Conservation (phyloP, 2,888 invertebrate genomes). For the Sarcophaga rosellei region DNA sequence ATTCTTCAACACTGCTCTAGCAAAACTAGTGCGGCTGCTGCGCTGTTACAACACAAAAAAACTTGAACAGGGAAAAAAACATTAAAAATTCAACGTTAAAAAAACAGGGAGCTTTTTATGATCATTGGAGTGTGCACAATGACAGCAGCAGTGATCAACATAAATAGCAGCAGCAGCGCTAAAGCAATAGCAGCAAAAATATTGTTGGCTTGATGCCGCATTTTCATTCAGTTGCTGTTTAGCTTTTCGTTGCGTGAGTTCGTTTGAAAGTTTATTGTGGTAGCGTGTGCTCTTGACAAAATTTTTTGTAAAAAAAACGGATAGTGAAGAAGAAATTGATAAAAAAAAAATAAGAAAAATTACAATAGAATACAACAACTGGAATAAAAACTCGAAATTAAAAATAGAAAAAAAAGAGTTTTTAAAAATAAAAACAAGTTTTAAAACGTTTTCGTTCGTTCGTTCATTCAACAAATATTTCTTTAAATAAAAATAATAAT, state of each 20-base stretch:
- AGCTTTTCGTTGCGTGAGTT: constrained; percentile 70
- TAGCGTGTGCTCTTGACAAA: constrained; percentile 27
- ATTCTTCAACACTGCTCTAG: too few species aligned
- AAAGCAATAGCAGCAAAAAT: constrained; percentile 22
- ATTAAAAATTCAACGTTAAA: constrained; percentile 22
- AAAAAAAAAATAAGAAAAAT: constrained; percentile 24
- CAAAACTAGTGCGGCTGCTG: not conserved
- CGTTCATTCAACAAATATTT: constrained; percentile 33
- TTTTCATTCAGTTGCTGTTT: constrained; percentile 67
- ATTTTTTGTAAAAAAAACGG: not conserved
- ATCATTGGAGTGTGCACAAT: constrained; percentile 58
- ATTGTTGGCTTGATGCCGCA: constrained; percentile 52
- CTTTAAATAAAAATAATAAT: constrained; percentile 36
- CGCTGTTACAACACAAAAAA: constrained; percentile 6
- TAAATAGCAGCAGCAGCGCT: constrained; percentile 44
- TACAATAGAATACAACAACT: constrained; percentile 48
- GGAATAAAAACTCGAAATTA: constrained; percentile 30
- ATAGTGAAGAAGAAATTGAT: constrained; percentile 33
- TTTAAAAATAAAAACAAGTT: constrained; percentile 60
- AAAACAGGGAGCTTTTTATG: constrained; percentile 53
- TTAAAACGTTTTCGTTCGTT: constrained; percentile 16
- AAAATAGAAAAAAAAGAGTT: constrained; percentile 29
- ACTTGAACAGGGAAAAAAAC: constrained; percentile 11
- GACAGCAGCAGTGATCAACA: constrained; percentile 51
- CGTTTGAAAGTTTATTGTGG: constrained; percentile 23